A percentile compares a stretch with the other conserved stretches of the same genome.
Evolutionary conservation across 2,113 vertebrate genomes (phyloP).

Genomic region (Cephalopterus ornatus): DNA sequence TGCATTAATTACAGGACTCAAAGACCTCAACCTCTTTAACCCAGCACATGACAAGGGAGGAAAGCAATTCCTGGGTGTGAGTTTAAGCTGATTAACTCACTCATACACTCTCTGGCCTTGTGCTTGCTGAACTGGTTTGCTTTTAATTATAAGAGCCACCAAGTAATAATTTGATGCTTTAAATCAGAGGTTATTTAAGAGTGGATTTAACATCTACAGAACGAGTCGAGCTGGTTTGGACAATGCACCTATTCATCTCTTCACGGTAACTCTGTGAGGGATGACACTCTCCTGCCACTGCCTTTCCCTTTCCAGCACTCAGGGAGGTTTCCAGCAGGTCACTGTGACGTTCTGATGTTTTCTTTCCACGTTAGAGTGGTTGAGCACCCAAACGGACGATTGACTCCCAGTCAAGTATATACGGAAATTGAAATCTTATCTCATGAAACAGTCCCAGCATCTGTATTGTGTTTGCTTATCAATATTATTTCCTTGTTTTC

Average conservation of each 20-base stretch:
- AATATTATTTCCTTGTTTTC: constrained; percentile 78
- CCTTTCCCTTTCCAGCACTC: constrained; percentile 12
- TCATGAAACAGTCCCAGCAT: constrained; percentile 72
- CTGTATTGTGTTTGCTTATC: constrained; percentile 76
- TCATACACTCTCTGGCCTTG: not conserved
- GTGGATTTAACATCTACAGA: not conserved
- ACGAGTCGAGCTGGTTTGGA: not conserved
- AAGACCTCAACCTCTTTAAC: not conserved
- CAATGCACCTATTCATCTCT: not conserved
- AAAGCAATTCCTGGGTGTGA: not conserved
- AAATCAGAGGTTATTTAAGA: not conserved
- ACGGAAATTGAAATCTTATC: constrained; percentile 76
- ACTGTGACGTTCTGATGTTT: not conserved
- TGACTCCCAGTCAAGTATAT: constrained; percentile 60
- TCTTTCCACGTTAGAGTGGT: not conserved
- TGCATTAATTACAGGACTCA: not conserved
- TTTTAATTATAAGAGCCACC: not conserved
- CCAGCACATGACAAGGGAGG: accelerated
- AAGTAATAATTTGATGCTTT: not conserved
- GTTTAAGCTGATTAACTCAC: not conserved
- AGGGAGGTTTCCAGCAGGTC: not conserved
- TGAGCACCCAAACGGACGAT: not conserved
- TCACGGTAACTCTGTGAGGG: not conserved
- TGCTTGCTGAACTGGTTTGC: constrained; percentile 14
- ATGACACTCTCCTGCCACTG: not conserved